A percentile compares a stretch with the other conserved stretches of the same genome.
These are phyloP conservation scores for Eubucco bourcierii DNA, from an alignment of 2,113 vertebrate species.

Conservation along the genomic window DNA sequence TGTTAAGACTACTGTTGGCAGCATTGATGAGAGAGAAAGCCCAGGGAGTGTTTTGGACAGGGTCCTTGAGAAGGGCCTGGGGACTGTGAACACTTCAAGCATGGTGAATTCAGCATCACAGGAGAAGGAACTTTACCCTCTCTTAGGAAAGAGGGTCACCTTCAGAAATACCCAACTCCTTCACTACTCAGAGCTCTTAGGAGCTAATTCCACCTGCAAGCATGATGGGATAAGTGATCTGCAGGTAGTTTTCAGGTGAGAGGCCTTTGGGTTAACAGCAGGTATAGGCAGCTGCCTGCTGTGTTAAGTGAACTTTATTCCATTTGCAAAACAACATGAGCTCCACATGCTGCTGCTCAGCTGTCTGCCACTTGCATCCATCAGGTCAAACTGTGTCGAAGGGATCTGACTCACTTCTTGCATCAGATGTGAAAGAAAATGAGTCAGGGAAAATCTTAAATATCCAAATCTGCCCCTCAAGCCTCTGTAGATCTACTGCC, in stretches of 20 bases:
- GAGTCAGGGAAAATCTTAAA: slow-evolving; percentile 20
- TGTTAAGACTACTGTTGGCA: not conserved
- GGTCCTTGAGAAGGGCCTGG: not conserved
- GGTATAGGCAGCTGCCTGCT: not conserved
- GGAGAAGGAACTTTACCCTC: not conserved
- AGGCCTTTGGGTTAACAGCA: not conserved
- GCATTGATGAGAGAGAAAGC: not conserved
- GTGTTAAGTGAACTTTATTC: slow-evolving; percentile 51
- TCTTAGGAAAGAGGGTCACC: not conserved
- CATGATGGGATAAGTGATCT: not conserved
- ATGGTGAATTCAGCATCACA: not conserved
- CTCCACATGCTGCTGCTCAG: not conserved
- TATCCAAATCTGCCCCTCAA: not conserved
- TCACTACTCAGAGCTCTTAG: fast-evolving
- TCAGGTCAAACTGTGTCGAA: not conserved
- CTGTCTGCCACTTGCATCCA: not conserved
- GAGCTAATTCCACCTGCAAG: not conserved
- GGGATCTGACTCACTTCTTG: slow-evolving; percentile 51
- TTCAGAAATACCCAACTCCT: not conserved
- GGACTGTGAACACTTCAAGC: not conserved
- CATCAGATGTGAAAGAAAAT: slow-evolving; percentile 47
- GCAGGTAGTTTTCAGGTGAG: not conserved
- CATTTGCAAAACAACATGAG: slow-evolving; percentile 17
- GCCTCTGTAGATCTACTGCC: not conserved
- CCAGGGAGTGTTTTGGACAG: not conserved